Conservation (phyloP, 2,113 vertebrate species). For the Lophius piscatorius region DNA sequence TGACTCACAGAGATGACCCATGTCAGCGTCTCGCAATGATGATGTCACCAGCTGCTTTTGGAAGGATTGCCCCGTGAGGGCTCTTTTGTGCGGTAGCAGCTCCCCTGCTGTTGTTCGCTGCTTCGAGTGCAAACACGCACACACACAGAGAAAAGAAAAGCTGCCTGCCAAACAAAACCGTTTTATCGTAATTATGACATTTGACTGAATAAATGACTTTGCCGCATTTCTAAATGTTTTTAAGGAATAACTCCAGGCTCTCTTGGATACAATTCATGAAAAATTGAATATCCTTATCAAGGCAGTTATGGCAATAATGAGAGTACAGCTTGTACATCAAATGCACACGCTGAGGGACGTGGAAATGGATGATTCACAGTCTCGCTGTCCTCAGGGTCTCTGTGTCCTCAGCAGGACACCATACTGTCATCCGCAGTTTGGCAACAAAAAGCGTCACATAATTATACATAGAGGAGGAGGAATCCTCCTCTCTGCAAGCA, state of each 20-base stretch:
- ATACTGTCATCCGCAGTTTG: constrained; percentile 46
- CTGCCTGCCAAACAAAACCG: constrained; percentile 38
- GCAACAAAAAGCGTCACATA: constrained; percentile 52
- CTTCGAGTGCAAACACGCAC: constrained; percentile 35
- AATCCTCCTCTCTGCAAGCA: constrained; percentile 46
- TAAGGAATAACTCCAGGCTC: constrained; percentile 40
- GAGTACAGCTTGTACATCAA: constrained; percentile 47
- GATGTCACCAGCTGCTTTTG: constrained; percentile 72
- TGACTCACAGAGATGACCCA: constrained; percentile 70
- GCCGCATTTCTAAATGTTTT: constrained; percentile 31
- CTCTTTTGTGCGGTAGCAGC: constrained; percentile 63
- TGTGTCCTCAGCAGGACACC: constrained; percentile 56
- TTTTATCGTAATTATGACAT: constrained; percentile 55
- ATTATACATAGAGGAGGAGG: constrained; percentile 48
- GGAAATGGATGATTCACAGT: constrained; percentile 55
- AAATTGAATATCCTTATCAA: constrained; percentile 41
- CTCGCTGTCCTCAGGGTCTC: constrained; percentile 48
- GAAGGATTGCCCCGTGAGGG: constrained; percentile 60
- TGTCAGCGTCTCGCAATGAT: constrained; percentile 77
- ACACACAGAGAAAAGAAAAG: constrained; percentile 8
- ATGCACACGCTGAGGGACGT: constrained; percentile 39
- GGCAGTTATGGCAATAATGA: constrained; percentile 49
- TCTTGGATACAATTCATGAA: constrained; percentile 45
- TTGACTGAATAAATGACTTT: constrained; percentile 39
- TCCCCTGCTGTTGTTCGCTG: constrained; percentile 57